These are phyloP conservation scores for Raja brachyura DNA, from an alignment of 2,113 vertebrate species.

Conservation along the genomic window DNA sequence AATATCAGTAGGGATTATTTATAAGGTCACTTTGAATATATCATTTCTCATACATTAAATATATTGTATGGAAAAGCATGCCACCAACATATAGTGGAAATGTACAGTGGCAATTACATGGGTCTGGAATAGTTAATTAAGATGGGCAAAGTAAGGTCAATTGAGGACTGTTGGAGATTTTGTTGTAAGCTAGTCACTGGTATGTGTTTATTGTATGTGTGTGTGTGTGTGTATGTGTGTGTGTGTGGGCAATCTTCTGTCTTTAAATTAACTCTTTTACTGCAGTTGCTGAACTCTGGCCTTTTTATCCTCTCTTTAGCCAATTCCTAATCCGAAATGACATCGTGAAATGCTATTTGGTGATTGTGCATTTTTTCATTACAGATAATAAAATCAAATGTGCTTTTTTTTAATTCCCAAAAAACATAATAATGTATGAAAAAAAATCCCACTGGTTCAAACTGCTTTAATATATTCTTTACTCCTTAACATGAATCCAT, in stretches of 20 bases:
- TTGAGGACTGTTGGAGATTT: not conserved
- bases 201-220: not conserved
- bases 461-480: not conserved
- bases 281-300: slow-evolving; percentile 27
- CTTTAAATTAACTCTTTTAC: slow-evolving; percentile 31
- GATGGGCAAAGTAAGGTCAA: not conserved
- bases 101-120: not conserved
- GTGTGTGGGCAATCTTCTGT: slow-evolving; percentile 3
- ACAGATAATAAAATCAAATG: slow-evolving; percentile 35
- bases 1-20: slow-evolving; percentile 7
- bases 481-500: not conserved
- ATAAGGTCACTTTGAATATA: not conserved
- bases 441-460: not conserved
- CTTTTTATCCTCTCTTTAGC: slow-evolving; percentile 38
- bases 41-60: not conserved
- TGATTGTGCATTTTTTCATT: slow-evolving; percentile 31
- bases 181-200: not conserved
- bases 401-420: not conserved
- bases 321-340: slow-evolving; percentile 32
- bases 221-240: not conserved
- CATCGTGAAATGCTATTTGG: slow-evolving; percentile 29
- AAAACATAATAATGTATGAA: not conserved
- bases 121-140: not conserved
- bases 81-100: not conserved
- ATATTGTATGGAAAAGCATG: not conserved